These are phyloP conservation scores for Myoxocephalus aenaeus DNA, from an alignment of 2,797 vertebrate genomes.

Conservation along the genomic window DNA sequence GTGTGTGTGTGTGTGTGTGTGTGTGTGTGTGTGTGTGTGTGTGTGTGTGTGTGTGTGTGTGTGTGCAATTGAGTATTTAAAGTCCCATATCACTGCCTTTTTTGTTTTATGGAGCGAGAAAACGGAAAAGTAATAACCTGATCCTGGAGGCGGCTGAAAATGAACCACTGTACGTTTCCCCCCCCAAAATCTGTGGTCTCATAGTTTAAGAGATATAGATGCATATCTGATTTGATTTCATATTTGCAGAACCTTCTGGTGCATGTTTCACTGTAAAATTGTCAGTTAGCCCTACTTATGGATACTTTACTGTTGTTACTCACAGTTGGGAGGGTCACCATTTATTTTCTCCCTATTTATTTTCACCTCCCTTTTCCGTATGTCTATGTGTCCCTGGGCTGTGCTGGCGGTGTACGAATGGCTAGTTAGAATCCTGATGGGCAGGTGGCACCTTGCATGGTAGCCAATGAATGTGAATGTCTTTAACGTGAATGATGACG, in stretches of 20 bases:
- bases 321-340: no score
- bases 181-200: background rate
- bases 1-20: background rate
- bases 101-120: conserved; percentile 24
- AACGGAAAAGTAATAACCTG: conserved; percentile 35
- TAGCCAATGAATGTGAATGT: no score
- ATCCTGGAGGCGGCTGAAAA: conserved; percentile 18
- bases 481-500: no score
- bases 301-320: background rate
- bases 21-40: background rate
- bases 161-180: conserved; percentile 3
- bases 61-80: conserved; percentile 18
- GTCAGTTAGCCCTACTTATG: background rate
- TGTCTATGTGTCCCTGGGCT: background rate
- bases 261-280: background rate
- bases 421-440: no score
- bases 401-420: no score
- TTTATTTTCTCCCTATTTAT: background rate
- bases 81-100: background rate
- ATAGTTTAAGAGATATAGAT: conserved; percentile 1
- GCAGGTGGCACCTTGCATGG: no score
- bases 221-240: background rate
- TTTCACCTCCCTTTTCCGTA: background rate
- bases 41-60: background rate
- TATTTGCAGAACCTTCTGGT: background rate